A percentile compares a stretch with the other conserved stretches of the same genome.
These are phyloP conservation scores for Calyptomena viridis DNA, from an alignment of 2,113 vertebrate genomes.

Conservation along the genomic window DNA sequence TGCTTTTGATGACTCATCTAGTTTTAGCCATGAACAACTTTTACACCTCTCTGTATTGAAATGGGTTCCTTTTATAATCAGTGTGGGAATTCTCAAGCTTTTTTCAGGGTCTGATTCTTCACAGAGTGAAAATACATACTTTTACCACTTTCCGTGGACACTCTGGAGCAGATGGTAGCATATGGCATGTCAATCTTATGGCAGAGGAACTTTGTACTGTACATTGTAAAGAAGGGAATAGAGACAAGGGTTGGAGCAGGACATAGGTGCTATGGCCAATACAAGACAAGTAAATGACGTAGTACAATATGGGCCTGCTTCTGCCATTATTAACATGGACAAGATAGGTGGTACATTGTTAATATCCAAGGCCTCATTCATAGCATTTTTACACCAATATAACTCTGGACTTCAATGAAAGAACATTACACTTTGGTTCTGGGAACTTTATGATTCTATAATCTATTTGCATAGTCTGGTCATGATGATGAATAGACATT, in stretches of 20 bases:
- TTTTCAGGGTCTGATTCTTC: neutral
- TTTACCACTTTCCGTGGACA: neutral
- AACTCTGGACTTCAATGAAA: neutral
- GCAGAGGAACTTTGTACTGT: neutral
- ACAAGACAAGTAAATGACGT: neutral
- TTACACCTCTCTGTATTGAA: neutral
- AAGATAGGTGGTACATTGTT: neutral
- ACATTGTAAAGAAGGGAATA: neutral
- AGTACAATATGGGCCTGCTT: neutral
- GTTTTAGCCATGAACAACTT: neutral
- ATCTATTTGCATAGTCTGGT: neutral
- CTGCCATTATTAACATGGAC: neutral
- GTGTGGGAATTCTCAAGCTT: neutral
- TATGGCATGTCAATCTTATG: neutral
- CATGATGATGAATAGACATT: neutral
- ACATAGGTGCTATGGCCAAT: neutral
- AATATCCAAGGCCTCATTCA: neutral
- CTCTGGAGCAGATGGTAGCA: neutral
- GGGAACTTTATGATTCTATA: neutral
- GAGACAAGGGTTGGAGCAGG: neutral
- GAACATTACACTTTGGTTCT: neutral
- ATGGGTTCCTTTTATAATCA: neutral
- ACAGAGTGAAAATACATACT: neutral
- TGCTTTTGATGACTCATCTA: neutral
- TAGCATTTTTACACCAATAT: neutral